These are phyloP conservation scores for Oncorhynchus keta DNA, from an alignment of 2,113 vertebrate genomes.

Conservation along the genomic window DNA sequence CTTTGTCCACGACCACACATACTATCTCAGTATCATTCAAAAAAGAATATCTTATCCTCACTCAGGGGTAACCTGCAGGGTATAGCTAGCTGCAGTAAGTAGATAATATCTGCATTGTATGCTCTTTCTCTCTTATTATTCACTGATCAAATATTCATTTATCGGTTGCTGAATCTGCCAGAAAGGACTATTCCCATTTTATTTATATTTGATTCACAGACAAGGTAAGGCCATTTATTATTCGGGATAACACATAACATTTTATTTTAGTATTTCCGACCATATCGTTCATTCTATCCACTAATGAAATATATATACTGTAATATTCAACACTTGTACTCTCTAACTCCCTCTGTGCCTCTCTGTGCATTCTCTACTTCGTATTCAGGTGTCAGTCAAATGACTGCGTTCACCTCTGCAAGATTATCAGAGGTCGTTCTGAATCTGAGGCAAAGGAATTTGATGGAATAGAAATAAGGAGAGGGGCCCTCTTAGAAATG, in stretches of 20 bases:
- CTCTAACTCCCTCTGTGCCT: constrained; percentile 42
- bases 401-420: constrained; percentile 59
- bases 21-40: neutral
- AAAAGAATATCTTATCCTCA: constrained; percentile 24
- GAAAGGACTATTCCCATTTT: constrained; percentile 27
- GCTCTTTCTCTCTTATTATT: neutral
- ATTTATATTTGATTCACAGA: constrained; percentile 23
- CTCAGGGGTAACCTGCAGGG: neutral
- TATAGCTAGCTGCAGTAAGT: constrained; percentile 48
- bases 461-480: constrained; percentile 58
- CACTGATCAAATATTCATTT: constrained; percentile 50
- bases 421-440: constrained; percentile 72
- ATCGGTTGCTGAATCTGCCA: constrained; percentile 38
- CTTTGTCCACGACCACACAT: neutral
- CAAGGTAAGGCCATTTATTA: constrained; percentile 29
- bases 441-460: constrained; percentile 35
- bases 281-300: constrained; percentile 46
- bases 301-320: constrained; percentile 67
- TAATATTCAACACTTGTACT: constrained; percentile 71
- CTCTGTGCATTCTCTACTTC: constrained; percentile 47
- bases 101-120: constrained; percentile 15
- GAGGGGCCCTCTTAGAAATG: constrained; percentile 65
- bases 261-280: constrained; percentile 53
- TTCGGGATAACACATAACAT: constrained; percentile 43
- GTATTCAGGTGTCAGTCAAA: constrained; percentile 59